Percentiles rank a stretch among this genome's conserved stretches.
phyloP scores from a whole-genome alignment of 2,797 vertebrate genomes.

The Spheniscus humboldti region DNA sequence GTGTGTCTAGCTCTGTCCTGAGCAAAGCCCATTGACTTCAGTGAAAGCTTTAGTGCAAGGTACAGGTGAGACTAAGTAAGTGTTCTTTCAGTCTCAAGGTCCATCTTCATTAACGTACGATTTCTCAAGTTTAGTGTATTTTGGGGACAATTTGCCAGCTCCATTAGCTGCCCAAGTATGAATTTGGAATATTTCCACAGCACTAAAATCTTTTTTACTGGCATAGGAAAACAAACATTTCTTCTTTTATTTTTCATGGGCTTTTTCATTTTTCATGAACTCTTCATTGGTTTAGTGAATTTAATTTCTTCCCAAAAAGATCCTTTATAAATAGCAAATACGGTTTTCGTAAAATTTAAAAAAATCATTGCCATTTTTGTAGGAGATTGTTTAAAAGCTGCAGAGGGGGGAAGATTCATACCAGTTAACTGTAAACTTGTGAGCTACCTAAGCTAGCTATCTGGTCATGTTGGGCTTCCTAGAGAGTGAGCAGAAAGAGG shows the following conservation, averaged over 20 bases:
- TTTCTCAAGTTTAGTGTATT: background rate
- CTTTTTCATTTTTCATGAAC: background rate
- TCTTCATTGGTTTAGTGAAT: background rate
- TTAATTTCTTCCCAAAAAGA: background rate
- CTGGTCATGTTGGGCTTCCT: background rate
- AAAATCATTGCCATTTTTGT: background rate
- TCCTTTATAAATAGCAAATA: background rate
- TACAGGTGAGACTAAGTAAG: background rate
- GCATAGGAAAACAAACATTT: background rate
- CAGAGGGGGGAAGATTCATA: background rate
- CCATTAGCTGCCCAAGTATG: background rate
- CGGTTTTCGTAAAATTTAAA: background rate
- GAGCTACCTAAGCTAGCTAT: background rate
- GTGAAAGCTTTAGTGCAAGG: background rate
- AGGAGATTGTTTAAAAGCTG: background rate
- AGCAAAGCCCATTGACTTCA: accelerated
- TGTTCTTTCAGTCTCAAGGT: background rate
- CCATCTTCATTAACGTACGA: background rate
- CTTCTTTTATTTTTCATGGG: background rate
- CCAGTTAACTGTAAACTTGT: background rate
- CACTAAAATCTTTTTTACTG: background rate
- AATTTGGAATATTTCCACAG: background rate
- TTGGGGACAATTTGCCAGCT: background rate
- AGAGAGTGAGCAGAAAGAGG: background rate
- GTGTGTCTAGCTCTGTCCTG: background rate